These are phyloP conservation scores for Junonia oenone DNA, from an alignment of 2,888 invertebrate species.

Conservation along the genomic window DNA sequence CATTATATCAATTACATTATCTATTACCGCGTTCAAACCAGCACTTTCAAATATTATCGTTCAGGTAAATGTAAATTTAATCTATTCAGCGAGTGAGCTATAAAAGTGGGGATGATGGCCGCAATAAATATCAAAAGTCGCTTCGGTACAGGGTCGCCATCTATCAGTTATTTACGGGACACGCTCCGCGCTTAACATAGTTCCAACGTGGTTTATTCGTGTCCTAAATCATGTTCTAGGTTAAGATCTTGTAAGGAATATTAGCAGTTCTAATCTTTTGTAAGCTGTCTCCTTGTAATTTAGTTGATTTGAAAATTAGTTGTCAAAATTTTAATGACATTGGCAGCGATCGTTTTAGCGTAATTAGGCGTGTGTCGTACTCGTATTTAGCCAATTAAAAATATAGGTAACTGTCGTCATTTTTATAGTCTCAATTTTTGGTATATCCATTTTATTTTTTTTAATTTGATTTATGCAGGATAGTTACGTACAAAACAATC, in stretches of 20 bases:
- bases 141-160: slow-evolving; percentile 3
- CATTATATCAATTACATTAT: not conserved
- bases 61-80: slow-evolving; percentile 24
- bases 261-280: too few relatives aligned
- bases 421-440: too few relatives aligned
- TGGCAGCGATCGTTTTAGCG: too few relatives aligned
- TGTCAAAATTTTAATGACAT: too few relatives aligned
- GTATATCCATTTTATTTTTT: too few relatives aligned
- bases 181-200: not conserved
- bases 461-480: too few relatives aligned
- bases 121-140: slow-evolving; percentile 24
- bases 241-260: not conserved
- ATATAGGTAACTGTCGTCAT: too few relatives aligned
- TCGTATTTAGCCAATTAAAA: too few relatives aligned
- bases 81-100: slow-evolving; percentile 24
- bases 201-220: not conserved
- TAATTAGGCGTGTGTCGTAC: too few relatives aligned
- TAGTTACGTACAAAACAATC: too few relatives aligned
- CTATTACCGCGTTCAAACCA: slow-evolving; percentile 10
- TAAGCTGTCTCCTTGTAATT: too few relatives aligned
- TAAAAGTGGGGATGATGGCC: slow-evolving; percentile 19
- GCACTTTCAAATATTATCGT: slow-evolving; percentile 20
- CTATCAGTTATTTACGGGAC: not conserved
- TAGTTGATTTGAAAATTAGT: too few relatives aligned
- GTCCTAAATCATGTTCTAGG: not conserved